phyloP scores from a whole-genome alignment of 2,113 vertebrate species.

The Penelope pileata region DNA sequence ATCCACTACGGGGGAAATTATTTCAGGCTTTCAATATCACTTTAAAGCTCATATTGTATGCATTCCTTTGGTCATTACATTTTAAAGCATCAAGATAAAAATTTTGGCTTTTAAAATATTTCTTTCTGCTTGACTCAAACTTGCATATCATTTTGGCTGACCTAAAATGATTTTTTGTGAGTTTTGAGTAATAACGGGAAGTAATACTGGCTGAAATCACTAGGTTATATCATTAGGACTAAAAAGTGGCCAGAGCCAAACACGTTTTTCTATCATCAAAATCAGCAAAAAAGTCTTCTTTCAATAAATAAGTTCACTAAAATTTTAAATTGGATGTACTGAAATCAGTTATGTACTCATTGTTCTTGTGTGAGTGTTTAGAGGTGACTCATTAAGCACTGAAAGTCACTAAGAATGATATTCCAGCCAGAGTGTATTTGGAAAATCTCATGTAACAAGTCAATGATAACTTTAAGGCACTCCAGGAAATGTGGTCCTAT shows the following conservation, averaged over 20 bases:
- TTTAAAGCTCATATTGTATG: background rate
- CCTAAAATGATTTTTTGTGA: background rate
- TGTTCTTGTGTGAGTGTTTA: background rate
- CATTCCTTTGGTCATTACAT: background rate
- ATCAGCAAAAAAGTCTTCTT: background rate
- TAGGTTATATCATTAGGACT: background rate
- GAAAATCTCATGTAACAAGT: slow-evolving; percentile 23
- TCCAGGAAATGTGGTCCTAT: background rate
- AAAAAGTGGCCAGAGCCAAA: background rate
- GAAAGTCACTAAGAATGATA: background rate
- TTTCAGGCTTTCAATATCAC: background rate
- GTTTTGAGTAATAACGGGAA: background rate
- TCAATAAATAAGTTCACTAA: background rate
- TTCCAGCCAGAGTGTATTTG: background rate
- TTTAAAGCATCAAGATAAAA: background rate
- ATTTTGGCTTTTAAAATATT: background rate
- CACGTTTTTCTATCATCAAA: background rate
- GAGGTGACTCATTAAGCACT: slow-evolving; percentile 36
- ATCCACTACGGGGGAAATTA: background rate
- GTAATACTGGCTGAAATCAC: background rate
- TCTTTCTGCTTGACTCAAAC: background rate
- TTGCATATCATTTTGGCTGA: background rate
- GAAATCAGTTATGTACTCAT: background rate
- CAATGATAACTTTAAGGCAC: background rate
- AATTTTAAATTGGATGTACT: background rate